Conservation (phyloP, 2,113 vertebrate genomes). For the Cacatua alba region DNA sequence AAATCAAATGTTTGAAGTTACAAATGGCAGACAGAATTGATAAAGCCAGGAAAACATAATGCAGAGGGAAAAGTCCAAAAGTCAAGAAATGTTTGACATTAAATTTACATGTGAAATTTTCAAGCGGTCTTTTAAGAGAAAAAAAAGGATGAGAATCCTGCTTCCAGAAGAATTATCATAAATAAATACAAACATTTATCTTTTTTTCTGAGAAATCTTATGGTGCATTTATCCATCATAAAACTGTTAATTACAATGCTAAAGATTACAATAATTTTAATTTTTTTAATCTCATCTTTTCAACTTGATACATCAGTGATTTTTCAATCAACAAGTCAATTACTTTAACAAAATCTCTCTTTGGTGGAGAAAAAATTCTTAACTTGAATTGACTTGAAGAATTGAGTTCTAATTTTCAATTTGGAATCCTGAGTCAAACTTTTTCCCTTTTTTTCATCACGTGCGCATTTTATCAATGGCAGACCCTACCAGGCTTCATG, state of each 20-base stretch:
- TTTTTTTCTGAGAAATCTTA: neutral
- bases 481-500: neutral
- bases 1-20: neutral
- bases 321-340: neutral
- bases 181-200: neutral
- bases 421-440: accelerated
- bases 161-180: neutral
- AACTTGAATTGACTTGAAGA: neutral
- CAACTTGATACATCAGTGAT: neutral
- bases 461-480: neutral
- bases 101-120: neutral
- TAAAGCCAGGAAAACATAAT: neutral
- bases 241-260: neutral
- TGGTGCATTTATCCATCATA: neutral
- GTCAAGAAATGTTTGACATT: neutral
- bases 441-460: neutral
- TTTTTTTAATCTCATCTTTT: neutral
- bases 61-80: neutral
- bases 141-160: neutral
- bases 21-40: neutral
- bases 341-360: neutral
- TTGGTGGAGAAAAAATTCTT: neutral
- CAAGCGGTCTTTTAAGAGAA: neutral
- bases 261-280: neutral
- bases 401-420: neutral